phyloP scores from a whole-genome alignment of 2,113 vertebrate species.

The Ondatra zibethicus region DNA sequence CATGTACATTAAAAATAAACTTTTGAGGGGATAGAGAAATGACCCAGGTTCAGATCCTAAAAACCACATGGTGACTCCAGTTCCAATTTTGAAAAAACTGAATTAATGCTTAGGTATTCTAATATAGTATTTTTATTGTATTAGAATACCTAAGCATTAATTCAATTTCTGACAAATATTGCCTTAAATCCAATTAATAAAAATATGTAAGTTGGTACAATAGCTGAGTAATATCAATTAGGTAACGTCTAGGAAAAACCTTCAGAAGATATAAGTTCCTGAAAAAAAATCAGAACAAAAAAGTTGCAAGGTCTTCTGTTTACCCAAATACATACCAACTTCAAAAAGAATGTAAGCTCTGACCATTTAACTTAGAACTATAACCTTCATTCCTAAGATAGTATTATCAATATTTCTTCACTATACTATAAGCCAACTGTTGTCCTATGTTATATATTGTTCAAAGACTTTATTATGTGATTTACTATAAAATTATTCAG shows the following conservation, averaged over 20 bases:
- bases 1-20: conserved; percentile 47
- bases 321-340: conserved; percentile 10
- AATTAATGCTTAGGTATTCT: too few relatives aligned
- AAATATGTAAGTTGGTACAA: conserved; percentile 14
- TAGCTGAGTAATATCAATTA: conserved; percentile 51
- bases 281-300: conserved; percentile 48
- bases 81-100: conserved; percentile 22
- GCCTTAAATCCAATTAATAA: conserved; percentile 60
- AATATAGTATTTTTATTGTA: neutral
- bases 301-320: conserved; percentile 10
- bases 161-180: conserved; percentile 51
- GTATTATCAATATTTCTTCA: conserved; percentile 30
- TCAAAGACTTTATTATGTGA: conserved; percentile 35
- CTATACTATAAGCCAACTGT: neutral
- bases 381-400: conserved; percentile 44
- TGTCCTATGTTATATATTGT: conserved; percentile 44
- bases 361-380: neutral
- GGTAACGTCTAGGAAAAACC: neutral
- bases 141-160: conserved; percentile 30
- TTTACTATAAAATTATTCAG: conserved; percentile 38
- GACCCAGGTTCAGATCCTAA: neutral
- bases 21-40: neutral
- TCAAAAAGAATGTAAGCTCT: neutral
- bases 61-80: neutral
- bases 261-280: conserved; percentile 25